Percentiles rank a stretch among this genome's conserved stretches.
phyloP scores from a whole-genome alignment of 2,888 invertebrate species.

The Rhingia rostrata region DNA sequence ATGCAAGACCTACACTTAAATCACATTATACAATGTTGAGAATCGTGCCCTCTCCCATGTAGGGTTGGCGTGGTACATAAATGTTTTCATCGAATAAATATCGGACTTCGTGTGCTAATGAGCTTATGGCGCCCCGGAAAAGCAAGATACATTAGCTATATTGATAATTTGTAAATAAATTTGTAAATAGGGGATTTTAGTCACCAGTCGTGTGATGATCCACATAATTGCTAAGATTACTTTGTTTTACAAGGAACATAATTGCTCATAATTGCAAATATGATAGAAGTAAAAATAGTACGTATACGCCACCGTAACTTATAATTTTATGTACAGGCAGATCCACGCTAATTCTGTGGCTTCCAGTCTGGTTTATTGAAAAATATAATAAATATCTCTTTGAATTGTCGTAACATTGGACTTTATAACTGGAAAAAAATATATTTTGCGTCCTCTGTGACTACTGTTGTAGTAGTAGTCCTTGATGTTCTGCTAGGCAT shows the following conservation, averaged over 20 bases:
- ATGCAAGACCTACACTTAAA: too few species aligned
- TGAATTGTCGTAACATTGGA: too few species aligned
- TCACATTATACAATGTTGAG: background rate
- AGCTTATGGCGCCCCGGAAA: background rate
- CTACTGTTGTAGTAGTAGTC: too few species aligned
- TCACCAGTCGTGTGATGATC: slow-evolving; percentile 9
- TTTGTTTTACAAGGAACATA: slow-evolving; percentile 10
- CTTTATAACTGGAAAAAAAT: too few species aligned
- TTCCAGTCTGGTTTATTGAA: too few species aligned
- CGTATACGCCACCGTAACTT: too few species aligned
- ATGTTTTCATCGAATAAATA: background rate
- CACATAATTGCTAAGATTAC: slow-evolving; percentile 20
- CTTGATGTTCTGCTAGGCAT: too few species aligned
- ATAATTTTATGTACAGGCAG: too few species aligned
- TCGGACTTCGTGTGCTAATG: background rate
- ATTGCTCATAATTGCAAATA: background rate
- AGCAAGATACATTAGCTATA: background rate
- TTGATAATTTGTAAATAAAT: slow-evolving; percentile 19
- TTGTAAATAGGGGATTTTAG: slow-evolving; percentile 5
- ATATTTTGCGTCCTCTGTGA: too few species aligned
- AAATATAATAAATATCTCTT: too few species aligned
- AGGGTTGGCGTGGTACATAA: background rate
- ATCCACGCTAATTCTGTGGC: too few species aligned
- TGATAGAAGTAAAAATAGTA: background rate
- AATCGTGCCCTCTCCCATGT: background rate